A percentile compares a stretch with the other conserved stretches of the same genome.
phyloP scores from a whole-genome alignment of 2,888 invertebrate genomes.

The Spilarctia lutea region DNA sequence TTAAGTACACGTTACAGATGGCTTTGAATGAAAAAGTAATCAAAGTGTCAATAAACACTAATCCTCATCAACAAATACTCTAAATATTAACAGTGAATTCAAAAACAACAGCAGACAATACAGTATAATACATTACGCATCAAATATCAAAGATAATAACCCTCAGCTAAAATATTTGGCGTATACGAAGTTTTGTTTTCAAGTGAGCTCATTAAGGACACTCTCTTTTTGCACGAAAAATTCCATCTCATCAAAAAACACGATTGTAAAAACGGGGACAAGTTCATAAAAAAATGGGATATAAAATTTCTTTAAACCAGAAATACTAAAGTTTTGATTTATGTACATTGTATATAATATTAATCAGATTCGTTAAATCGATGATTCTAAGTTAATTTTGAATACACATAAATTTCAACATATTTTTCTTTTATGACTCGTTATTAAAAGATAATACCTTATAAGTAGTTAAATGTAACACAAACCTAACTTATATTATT shows the following conservation, averaged over 20 bases:
- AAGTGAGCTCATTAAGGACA: constrained; percentile 68
- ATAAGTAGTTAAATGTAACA: background rate
- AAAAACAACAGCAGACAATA: constrained; percentile 27
- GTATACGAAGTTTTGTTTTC: constrained; percentile 63
- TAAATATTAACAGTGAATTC: constrained; percentile 17
- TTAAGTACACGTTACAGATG: background rate
- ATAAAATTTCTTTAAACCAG: background rate
- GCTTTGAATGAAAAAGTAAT: background rate
- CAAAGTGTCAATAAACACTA: background rate
- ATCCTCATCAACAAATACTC: background rate
- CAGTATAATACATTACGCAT: constrained; percentile 41
- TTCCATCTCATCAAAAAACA: constrained; percentile 32
- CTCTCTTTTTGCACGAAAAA: constrained; percentile 46
- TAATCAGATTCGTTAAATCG: background rate
- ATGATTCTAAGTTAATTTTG: background rate
- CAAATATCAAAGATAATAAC: constrained; percentile 61
- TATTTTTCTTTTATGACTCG: background rate
- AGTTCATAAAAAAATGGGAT: constrained; percentile 21
- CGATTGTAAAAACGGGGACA: constrained; percentile 28
- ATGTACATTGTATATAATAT: background rate
- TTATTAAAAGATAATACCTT: background rate
- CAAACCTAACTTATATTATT: no score
- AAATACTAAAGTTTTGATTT: background rate
- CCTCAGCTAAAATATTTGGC: constrained; percentile 49
- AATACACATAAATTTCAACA: background rate